phyloP scores from a whole-genome alignment of 1,140 invertebrate genomes.

The Drosophila novamexicana region DNA sequence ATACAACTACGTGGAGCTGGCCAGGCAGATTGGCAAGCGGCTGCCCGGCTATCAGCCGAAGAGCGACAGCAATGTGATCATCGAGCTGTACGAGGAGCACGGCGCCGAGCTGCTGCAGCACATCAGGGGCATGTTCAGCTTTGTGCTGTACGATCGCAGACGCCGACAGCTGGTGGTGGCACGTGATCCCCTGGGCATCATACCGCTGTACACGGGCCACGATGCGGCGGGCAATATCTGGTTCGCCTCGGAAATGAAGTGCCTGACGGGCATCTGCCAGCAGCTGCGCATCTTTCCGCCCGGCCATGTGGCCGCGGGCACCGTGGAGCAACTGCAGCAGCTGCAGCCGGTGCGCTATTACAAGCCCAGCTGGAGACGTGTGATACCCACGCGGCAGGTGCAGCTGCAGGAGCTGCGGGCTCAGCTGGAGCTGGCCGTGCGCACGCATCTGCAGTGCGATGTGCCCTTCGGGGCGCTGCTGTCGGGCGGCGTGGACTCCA shows the following conservation, averaged over 20 bases:
- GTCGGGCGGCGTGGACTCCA: constrained; percentile 94
- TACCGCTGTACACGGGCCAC: constrained; percentile 88
- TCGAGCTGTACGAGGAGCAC: constrained; percentile 88
- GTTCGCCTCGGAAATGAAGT: constrained; percentile 76
- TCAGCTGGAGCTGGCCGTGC: constrained; percentile 60
- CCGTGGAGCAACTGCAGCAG: constrained; percentile 37
- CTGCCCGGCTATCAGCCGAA: constrained; percentile 87
- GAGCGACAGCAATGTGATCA: constrained; percentile 91
- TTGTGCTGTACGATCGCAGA: constrained; percentile 91
- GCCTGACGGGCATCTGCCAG: constrained; percentile 56
- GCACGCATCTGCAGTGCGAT: constrained; percentile 72
- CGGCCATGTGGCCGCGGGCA: constrained; percentile 49
- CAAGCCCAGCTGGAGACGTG: constrained; percentile 48
- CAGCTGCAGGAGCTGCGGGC: constrained; percentile 48
- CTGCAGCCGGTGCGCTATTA: constrained; percentile 47
- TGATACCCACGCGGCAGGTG: constrained; percentile 39
- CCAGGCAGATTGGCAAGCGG: constrained; percentile 49
- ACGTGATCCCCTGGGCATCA: constrained; percentile 94
- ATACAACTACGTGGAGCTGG: constrained; percentile 65
- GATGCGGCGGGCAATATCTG: constrained; percentile 82
- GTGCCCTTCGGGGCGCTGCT: constrained; percentile 85
- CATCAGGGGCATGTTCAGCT: constrained; percentile 93
- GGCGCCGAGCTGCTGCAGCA: constrained; percentile 87
- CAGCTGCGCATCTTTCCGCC: constrained; percentile 62
- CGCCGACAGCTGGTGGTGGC: constrained; percentile 89